Evolutionary conservation across 2,797 vertebrate species (phyloP), one percentile per base, ranked within the genome.

Genomic region (Leptatherina wallacei): DNA sequence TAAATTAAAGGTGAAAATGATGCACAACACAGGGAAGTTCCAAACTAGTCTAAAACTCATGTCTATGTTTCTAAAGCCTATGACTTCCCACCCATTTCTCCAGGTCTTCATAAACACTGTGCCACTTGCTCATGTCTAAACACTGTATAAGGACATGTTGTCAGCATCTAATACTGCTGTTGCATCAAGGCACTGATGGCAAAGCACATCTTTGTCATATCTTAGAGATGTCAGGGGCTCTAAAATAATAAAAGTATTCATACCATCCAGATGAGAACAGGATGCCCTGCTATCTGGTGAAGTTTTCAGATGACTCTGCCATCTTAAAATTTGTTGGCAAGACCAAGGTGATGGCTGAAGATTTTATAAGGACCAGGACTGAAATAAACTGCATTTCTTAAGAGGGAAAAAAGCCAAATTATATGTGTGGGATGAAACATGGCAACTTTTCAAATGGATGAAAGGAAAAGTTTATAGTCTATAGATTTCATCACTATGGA

Each of bases 371-470:
- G 42, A 62, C 24, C 27, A 27, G 40, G 30, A 54, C 40, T 49
- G 57, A 57, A 38, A n/a, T 14, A 75, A 68, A 62, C 27, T 57
- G n/a, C 2, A 44, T 42, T 56, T 74, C 27, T 42, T 20, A 22
- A 16, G 27, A 14, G 18, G 24, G 14, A 59, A 40, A 29, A 51
- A 42, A 18, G 35, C 14, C 6, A 22, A 69, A 42, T 55, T 0
- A 9, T 29, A 30, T 11, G 51, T 54, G 22, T 54, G 24, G 12
- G 52, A 3, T 7, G 27, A 29, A 29, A n/a, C 36, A 62, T 11
- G 8, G 7, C 5, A 32, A 3, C 3, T 20, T 44, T 47, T 47
- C 27, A 44, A 24, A 27, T 54, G 12, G 13, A 16, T 2, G 12
- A 29, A 29, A 54, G 1, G 3, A 54, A 54, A 27, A 54, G 52